These are phyloP conservation scores for Calameuta filiformis DNA, from an alignment of 2,888 invertebrate species.

Conservation along the genomic window DNA sequence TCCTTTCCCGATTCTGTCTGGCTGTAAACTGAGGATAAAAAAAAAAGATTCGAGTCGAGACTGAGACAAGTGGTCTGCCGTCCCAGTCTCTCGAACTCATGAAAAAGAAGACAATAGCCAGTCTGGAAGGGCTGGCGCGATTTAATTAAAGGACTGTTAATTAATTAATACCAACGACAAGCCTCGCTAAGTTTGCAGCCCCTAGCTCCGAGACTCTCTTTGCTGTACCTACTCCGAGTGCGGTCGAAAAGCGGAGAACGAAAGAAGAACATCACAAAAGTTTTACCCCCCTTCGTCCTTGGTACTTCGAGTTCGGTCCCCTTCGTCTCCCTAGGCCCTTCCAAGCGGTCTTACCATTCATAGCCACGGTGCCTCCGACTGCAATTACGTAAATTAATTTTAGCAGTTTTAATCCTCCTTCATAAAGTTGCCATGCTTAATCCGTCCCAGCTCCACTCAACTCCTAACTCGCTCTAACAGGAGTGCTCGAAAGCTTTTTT, in stretches of 20 bases:
- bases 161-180: slow-evolving; percentile 40
- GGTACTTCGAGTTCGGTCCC: background rate
- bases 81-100: background rate
- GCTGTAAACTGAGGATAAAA: background rate
- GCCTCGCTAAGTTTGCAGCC: background rate
- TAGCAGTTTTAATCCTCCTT: slow-evolving; percentile 45
- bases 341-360: background rate
- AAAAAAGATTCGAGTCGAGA: background rate
- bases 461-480: slow-evolving; percentile 11
- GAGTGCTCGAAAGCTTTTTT: background rate
- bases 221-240: background rate
- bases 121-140: slow-evolving; percentile 27
- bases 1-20: background rate
- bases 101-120: background rate
- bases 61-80: background rate
- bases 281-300: background rate
- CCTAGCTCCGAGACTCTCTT: background rate
- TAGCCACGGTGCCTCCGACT: slow-evolving; percentile 30
- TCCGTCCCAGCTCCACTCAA: slow-evolving; percentile 29
- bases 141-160: slow-evolving; percentile 51
- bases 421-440: slow-evolving; percentile 41
- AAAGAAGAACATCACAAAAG: background rate
- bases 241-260: background rate
- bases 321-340: background rate
- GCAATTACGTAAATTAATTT: slow-evolving; percentile 52